Evolutionary conservation across 2,888 invertebrate genomes (phyloP), one percentile per base, ranked within the genome.

Genomic region (Pandemis corylana): DNA sequence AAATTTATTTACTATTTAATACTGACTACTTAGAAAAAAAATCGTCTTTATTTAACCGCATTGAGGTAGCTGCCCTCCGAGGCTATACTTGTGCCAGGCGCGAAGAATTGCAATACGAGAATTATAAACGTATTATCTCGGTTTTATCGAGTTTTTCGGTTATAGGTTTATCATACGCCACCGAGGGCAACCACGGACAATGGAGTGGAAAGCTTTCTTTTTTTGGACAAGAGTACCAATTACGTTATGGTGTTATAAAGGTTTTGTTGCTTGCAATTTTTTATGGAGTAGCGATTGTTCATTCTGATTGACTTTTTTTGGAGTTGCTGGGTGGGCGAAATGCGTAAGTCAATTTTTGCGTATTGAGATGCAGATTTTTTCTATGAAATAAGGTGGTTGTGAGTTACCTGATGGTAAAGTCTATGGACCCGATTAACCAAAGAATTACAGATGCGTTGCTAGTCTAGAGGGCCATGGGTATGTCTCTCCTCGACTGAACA

Each of bases 51-150:
- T 36, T 36, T 4, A 36, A 36, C 4, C 28, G 28, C 28, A 36
- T 36, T 76, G 68, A 76, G 53, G 10, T 42, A 2, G 53, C 71
- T 66, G 71, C 70, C 9, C 63, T 46, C 6, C 10, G 0, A 56
- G 28, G 15, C 64, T 70, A 65, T 44, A 9, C 7, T 64, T 51
- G 72, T 75, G 76, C 78, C 75, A 85, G 87, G 90, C 90, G 90
- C 87, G 90, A 90, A 91, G 88, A 90, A 91, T 90, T 87, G 88
- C 87, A 84, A 87, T 82, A 81, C 85, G 80, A 82, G 78, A 77
- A 77, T 79, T 85, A 78, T 76, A 81, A 86, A 83, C 77, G 77
- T 78, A 82, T 83, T 82, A 83, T 80, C 80, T 78, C 75, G 53
- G 72, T 72, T 76, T 76, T 72, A 76, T 76, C 76, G 68, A 72